phyloP scores from a whole-genome alignment of 2,113 vertebrate genomes.

The Crotophaga sulcirostris region DNA sequence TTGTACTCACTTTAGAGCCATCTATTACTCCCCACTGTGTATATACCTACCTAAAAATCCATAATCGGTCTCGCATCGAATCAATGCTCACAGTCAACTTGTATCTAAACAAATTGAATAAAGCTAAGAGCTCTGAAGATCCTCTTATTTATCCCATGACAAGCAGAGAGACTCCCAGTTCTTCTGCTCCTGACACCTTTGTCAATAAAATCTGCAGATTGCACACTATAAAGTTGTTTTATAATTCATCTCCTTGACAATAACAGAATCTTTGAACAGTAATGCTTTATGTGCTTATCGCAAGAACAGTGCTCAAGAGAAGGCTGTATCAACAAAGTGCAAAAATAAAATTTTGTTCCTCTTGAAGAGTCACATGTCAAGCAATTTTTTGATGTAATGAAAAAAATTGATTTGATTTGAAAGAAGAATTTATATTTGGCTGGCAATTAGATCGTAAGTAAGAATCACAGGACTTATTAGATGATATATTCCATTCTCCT shows the following conservation, averaged over 20 bases:
- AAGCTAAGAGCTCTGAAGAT: slow-evolving; percentile 63
- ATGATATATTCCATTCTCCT: slow-evolving; percentile 26
- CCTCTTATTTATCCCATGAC: slow-evolving; percentile 72
- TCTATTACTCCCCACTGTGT: slow-evolving; percentile 22
- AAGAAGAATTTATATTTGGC: slow-evolving; percentile 53
- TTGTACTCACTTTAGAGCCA: slow-evolving; percentile 15
- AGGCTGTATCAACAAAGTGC: neutral
- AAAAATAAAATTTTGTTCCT: neutral
- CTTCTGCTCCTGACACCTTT: slow-evolving; percentile 72
- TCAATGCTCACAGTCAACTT: slow-evolving; percentile 72
- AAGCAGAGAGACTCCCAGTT: slow-evolving; percentile 70
- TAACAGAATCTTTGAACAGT: slow-evolving; percentile 51
- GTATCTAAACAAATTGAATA: slow-evolving; percentile 78
- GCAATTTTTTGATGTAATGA: neutral
- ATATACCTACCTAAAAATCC: slow-evolving; percentile 68
- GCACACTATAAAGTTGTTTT: slow-evolving; percentile 73
- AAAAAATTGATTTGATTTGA: slow-evolving; percentile 45
- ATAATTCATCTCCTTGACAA: slow-evolving; percentile 77
- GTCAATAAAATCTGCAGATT: slow-evolving; percentile 77
- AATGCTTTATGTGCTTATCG: slow-evolving; percentile 29
- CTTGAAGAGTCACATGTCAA: neutral
- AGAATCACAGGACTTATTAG: slow-evolving; percentile 26
- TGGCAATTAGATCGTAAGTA: slow-evolving; percentile 34
- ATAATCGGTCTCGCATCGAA: slow-evolving; percentile 58
- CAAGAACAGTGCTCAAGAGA: neutral